Evolutionary conservation across 2,113 vertebrate genomes (phyloP), one percentile per base, ranked within the genome.

Genomic region (Scomber scombrus): DNA sequence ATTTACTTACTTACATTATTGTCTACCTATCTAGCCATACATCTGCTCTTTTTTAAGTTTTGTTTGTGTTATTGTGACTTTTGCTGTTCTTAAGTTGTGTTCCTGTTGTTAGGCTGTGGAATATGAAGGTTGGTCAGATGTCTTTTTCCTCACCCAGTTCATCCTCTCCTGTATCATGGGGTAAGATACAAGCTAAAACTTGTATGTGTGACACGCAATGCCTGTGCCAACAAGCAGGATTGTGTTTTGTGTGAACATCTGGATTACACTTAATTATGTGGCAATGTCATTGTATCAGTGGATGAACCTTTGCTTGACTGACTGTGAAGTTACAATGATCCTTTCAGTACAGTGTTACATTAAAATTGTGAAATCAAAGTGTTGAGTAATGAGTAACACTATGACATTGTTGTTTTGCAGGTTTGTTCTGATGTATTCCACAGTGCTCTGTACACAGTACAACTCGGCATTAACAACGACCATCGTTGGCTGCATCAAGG

Each of bases 401-500:
- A 64, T 55, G 3, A 14, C 13, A 0, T 58, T 2, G 1, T 60
- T 26, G 75, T 64, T 69, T 54, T 56, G 0, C 43, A 99, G 98
- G 90, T 99, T 99, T 80, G 91, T 99, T 75, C 74, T 99, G 78
- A 99, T 99, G 97, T 99, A 97, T 63, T 97, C 98, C 68, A 99
- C 96, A 0, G 96, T 99, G n/a, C 95, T 99, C 4, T 99, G 98
- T 82, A 99, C 98, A n/a, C 97, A 99, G 78, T 97, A 99, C 90
- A 99, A 99, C 83, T 99, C 98, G 2, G 97, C 98, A 26, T 94
- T 99, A 12, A 99, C 98, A 16, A 99, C 98, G 51, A 97, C 97
- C 18, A 99, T 99, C 23, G 97, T 99, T 80, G 98, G 98, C 72
- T 99, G 98, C 83, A 95, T 99, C 91, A 99, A 99, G 96, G 98